Conservation (phyloP, 2,888 invertebrate species). For the Rhaphigaster nebulosa region DNA sequence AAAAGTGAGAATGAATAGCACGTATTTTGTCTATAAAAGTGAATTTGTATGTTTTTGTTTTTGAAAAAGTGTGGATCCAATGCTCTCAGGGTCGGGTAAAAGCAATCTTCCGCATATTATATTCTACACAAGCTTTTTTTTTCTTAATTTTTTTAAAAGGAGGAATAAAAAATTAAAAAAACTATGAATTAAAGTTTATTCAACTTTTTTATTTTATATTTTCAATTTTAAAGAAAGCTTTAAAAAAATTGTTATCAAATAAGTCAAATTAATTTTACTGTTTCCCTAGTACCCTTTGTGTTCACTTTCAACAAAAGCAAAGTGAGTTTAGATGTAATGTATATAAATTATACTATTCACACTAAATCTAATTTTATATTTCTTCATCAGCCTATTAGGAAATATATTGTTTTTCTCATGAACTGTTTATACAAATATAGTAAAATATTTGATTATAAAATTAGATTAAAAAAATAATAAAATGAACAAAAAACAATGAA, state of each 20-base stretch:
- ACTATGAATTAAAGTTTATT: slow-evolving; percentile 32
- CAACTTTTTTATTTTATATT: slow-evolving; percentile 32
- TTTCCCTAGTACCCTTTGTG: slow-evolving; percentile 56
- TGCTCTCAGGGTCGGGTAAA: slow-evolving; percentile 59
- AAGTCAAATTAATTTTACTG: slow-evolving; percentile 53
- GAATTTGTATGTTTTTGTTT: slow-evolving; percentile 50
- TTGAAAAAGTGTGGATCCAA: slow-evolving; percentile 54
- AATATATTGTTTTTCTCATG: slow-evolving; percentile 55
- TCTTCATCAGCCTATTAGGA: slow-evolving; percentile 57
- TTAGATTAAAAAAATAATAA: not conserved
- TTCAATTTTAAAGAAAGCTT: slow-evolving; percentile 56
- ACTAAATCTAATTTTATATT: slow-evolving; percentile 57
- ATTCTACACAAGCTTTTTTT: slow-evolving; percentile 55
- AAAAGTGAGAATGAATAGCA: slow-evolving; percentile 58
- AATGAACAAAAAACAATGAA: slow-evolving; percentile 12
- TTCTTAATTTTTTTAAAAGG: slow-evolving; percentile 10
- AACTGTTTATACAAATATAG: slow-evolving; percentile 54
- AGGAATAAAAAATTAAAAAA: slow-evolving; percentile 10
- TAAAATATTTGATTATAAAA: not conserved
- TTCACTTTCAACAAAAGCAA: slow-evolving; percentile 55
- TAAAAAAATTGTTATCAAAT: slow-evolving; percentile 47
- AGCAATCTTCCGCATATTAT: slow-evolving; percentile 55
- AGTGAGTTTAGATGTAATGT: slow-evolving; percentile 45
- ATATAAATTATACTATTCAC: slow-evolving; percentile 57
- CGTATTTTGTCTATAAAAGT: slow-evolving; percentile 57